Base-by-base conservation (phyloP, 2,888 invertebrate species). In the Phymatocera aterrima region DNA sequence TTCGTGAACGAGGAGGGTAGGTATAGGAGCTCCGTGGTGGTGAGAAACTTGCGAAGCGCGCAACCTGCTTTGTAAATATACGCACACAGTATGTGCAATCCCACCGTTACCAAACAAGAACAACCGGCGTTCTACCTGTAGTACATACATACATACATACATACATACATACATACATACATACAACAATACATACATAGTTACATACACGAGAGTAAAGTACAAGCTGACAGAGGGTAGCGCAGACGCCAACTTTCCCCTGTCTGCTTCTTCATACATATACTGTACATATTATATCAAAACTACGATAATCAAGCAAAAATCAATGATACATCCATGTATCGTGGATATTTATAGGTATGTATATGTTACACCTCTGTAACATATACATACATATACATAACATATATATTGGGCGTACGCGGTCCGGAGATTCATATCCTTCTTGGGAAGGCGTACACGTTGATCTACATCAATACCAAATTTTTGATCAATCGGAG, bases 161-260 rank as follows among this genome's bases (percentile, higher is more conserved):
- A 43, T 1, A 43, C 43, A 43, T 12, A 43, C 43, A 43, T 12
- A 43, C 43, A 43, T 12, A 6, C 43, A 43, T 43, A 43, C 43
- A 12, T 43, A 6, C 6, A 43, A 43, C 43, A n/a, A n/a, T n/a
- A n/a, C n/a, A n/a, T n/a, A n/a, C n/a, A n/a, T n/a, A n/a, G n/a
- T n/a, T n/a, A n/a, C n/a, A n/a, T 28, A 57, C 4, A 12, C 15
- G 15, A 57, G 57, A 28, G 24, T 40, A 40, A 28, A 57, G 28
- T 12, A 37, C 37, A 64, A n/a, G 3, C 51, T 15, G 15, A 3
- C 18, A 18, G 15, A 18, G 34, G 64, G 64, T 64, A 64, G 64
- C 64, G 64, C 64, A 64, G 64, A 64, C 64, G 64, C 64, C 64
- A 37, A 57, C 57, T 57, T 28, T 28, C 57, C 28, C 24, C 57